phyloP scores from a whole-genome alignment of 1,140 invertebrate species.

The Oscheius sp. region DNA sequence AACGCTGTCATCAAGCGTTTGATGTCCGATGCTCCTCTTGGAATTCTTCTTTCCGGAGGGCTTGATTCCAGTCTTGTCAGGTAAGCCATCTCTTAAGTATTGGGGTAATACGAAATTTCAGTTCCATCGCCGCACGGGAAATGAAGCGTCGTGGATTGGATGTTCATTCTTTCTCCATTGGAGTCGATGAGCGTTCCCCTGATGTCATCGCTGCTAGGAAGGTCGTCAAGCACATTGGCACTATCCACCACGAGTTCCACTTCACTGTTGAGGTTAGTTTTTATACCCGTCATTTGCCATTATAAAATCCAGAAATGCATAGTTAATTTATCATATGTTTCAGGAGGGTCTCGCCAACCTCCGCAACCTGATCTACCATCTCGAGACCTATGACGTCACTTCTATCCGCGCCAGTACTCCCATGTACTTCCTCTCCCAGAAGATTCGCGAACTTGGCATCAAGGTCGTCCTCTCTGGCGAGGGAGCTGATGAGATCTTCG shows the following conservation, averaged over 20 bases:
- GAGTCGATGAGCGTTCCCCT: conserved; percentile 52
- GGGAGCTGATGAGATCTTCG: conserved; percentile 60
- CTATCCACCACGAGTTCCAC: conserved; percentile 57
- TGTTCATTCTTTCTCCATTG: conserved; percentile 57
- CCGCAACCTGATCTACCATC: conserved; percentile 55
- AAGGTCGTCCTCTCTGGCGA: conserved; percentile 60
- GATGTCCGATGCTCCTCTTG: conserved; percentile 60
- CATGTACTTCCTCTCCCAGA: conserved; percentile 59
- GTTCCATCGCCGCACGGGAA: conserved; percentile 55
- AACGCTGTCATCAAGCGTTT: conserved; percentile 53
- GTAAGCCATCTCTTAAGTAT: too few species aligned
- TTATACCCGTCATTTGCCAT: neutral
- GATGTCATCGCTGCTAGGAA: conserved; percentile 57
- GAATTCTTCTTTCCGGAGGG: conserved; percentile 57
- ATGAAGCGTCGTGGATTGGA: conserved; percentile 44
- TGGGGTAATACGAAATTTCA: too few species aligned
- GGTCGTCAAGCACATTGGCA: conserved; percentile 55
- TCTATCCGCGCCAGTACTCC: conserved; percentile 57
- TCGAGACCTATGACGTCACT: conserved; percentile 60
- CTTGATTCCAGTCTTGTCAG: conserved; percentile 59
- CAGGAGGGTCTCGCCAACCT: conserved; percentile 52
- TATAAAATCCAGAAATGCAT: neutral
- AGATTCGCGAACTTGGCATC: conserved; percentile 53
- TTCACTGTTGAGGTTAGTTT: conserved; percentile 49
- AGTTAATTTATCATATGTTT: conserved; percentile 5